Evolutionary conservation across 2,113 vertebrate species (phyloP).

Genomic region (Arothron firmamentum): DNA sequence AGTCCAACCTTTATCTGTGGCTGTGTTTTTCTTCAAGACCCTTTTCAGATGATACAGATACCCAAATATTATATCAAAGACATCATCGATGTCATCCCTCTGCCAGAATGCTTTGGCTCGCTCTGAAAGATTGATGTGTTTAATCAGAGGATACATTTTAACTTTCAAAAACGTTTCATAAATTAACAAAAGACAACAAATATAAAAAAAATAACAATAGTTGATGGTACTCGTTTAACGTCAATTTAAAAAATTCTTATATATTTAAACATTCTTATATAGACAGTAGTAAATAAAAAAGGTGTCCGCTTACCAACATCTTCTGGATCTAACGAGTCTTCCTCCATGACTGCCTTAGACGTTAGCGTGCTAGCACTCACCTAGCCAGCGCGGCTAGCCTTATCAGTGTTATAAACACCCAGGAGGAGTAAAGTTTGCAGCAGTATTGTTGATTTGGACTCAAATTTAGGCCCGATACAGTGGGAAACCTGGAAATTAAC

Average conservation of each 20-base stretch:
- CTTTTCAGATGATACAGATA: slow-evolving; percentile 54
- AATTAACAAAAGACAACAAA: neutral
- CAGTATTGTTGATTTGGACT: too few relatives aligned
- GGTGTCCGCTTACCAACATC: slow-evolving; percentile 16
- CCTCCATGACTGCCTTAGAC: neutral
- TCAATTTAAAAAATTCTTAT: neutral
- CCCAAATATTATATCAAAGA: slow-evolving; percentile 38
- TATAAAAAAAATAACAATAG: neutral
- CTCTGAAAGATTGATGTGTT: slow-evolving; percentile 43
- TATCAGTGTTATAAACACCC: neutral
- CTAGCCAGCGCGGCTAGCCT: neutral
- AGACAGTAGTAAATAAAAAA: too few relatives aligned
- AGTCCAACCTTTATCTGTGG: slow-evolving; percentile 63
- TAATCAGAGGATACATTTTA: neutral
- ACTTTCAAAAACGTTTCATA: too few relatives aligned
- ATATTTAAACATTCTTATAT: too few relatives aligned
- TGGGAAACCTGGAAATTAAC: too few relatives aligned
- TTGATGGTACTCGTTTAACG: neutral
- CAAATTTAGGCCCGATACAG: too few relatives aligned
- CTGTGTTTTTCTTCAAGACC: slow-evolving; percentile 49
- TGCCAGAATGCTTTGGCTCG: slow-evolving; percentile 66
- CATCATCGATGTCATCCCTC: slow-evolving; percentile 59
- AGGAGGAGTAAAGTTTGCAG: too few relatives aligned
- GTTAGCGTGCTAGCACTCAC: neutral
- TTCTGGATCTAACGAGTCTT: neutral